Percentiles rank a stretch among this genome's conserved stretches.
Evolutionary conservation across 37 sponge, comb jelly and placozoan genomes (phyloP).

Genomic region (Agelas oroides): DNA sequence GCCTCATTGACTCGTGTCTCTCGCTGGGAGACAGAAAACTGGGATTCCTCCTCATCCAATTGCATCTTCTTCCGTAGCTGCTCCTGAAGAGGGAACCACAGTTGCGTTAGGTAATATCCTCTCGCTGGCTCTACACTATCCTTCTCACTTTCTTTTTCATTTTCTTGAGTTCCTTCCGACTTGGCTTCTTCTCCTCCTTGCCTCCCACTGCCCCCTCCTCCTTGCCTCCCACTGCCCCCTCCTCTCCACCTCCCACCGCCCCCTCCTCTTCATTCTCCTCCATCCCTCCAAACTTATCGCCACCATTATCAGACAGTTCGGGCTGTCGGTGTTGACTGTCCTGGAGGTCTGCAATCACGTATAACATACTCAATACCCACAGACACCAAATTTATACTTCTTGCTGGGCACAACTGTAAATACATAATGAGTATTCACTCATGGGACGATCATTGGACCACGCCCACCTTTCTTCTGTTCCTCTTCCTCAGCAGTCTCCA

Average conservation of each 20-base stretch:
- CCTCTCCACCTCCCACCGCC: too few species aligned
- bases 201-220: background rate
- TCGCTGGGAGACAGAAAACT: constrained; percentile 85
- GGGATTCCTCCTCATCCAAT: constrained; percentile 20
- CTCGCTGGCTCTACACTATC: too few species aligned
- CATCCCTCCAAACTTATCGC: background rate
- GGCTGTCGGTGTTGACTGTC: too few species aligned
- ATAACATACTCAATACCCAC: too few species aligned
- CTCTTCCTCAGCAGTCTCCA: background rate
- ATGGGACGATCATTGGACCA: too few species aligned
- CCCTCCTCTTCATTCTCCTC: background rate
- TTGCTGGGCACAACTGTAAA: too few species aligned
- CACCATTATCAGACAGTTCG: background rate
- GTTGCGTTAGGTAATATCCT: background rate
- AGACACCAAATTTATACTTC: too few species aligned
- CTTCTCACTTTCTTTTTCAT: constrained; percentile 74
- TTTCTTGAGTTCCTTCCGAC: constrained; percentile 78
- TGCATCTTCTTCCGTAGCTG: constrained; percentile 39
- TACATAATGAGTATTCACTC: too few species aligned
- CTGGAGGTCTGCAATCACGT: too few species aligned
- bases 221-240: background rate
- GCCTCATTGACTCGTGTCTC: constrained; percentile 32
- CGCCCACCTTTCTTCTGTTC: background rate
- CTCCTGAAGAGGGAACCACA: constrained; percentile 15
- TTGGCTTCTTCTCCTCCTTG: constrained; percentile 50